Percentiles rank a stretch among this genome's conserved stretches.
These are phyloP conservation scores for Labeo catla DNA, from an alignment of 2,113 vertebrate species.

Conservation along the genomic window DNA sequence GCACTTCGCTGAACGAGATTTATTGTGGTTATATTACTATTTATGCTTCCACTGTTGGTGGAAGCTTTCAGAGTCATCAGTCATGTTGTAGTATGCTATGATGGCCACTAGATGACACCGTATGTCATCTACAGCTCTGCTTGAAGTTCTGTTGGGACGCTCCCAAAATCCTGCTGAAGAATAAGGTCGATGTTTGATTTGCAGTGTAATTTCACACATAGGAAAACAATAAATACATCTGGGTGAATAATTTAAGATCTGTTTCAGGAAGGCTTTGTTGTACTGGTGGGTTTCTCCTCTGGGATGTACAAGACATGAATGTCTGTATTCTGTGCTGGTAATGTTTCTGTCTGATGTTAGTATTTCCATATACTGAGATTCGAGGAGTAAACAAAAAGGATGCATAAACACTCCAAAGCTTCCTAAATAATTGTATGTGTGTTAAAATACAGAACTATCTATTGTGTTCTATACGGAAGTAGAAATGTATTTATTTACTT, in stretches of 20 bases:
- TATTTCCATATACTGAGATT: not conserved
- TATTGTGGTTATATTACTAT: not conserved
- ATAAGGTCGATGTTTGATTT: slow-evolving; percentile 15
- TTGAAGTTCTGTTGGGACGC: not conserved
- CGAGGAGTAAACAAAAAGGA: not conserved
- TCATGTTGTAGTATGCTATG: slow-evolving; percentile 6
- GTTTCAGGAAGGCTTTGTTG: slow-evolving; percentile 6
- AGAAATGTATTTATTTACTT: not conserved
- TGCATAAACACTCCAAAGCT: not conserved
- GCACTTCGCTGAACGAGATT: not conserved
- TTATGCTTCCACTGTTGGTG: not conserved
- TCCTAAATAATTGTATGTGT: not conserved
- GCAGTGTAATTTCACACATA: not conserved
- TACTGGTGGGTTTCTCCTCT: not conserved
- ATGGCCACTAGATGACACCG: slow-evolving; percentile 49
- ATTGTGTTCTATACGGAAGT: not conserved
- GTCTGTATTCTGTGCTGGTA: not conserved
- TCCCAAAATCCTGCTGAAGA: slow-evolving; percentile 17
- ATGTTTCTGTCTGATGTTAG: not conserved
- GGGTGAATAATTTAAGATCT: slow-evolving; percentile 41
- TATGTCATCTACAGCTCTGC: slow-evolving; percentile 4
- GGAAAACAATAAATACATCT: slow-evolving; percentile 27
- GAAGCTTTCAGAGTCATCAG: not conserved
- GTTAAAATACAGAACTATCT: not conserved
- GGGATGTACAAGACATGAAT: not conserved